A percentile compares a stretch with the other conserved stretches of the same genome.
phyloP scores from a whole-genome alignment of 2,797 vertebrate species.

The Prionace glauca region DNA sequence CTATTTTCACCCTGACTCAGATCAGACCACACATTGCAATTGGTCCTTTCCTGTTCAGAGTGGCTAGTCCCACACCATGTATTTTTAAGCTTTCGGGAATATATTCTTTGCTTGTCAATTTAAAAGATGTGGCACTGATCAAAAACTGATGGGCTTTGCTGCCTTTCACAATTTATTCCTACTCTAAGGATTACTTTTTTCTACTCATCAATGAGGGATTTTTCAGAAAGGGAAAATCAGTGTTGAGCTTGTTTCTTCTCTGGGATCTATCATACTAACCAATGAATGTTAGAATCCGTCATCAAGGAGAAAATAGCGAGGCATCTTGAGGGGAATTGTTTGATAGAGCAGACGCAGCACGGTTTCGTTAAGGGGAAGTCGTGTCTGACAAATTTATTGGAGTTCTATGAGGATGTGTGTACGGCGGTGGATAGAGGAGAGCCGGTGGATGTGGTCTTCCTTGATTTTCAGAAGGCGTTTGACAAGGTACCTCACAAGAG shows the following conservation, averaged over 20 bases:
- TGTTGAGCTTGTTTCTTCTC: not conserved
- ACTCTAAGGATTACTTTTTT: not conserved
- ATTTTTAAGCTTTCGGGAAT: not conserved
- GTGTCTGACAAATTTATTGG: no score
- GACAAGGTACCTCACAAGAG: no score
- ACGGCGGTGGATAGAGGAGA: no score
- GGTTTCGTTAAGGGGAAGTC: no score
- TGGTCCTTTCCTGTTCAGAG: not conserved
- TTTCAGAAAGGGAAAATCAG: not conserved
- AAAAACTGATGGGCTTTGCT: not conserved
- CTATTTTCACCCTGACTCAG: not conserved
- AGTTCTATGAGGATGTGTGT: no score
- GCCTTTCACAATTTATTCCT: not conserved
- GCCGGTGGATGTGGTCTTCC: no score
- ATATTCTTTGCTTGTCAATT: not conserved
- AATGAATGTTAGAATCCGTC: no score
- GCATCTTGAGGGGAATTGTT: no score
- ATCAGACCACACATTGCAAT: not conserved
- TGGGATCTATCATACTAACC: not conserved
- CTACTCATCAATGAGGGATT: not conserved
- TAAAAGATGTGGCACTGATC: not conserved
- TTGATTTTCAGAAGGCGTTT: no score
- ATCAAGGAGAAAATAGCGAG: no score
- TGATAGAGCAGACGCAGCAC: no score
- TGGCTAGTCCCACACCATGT: not conserved